phyloP scores from a whole-genome alignment of 2,888 invertebrate genomes.

The Drosophila aldrichi region DNA sequence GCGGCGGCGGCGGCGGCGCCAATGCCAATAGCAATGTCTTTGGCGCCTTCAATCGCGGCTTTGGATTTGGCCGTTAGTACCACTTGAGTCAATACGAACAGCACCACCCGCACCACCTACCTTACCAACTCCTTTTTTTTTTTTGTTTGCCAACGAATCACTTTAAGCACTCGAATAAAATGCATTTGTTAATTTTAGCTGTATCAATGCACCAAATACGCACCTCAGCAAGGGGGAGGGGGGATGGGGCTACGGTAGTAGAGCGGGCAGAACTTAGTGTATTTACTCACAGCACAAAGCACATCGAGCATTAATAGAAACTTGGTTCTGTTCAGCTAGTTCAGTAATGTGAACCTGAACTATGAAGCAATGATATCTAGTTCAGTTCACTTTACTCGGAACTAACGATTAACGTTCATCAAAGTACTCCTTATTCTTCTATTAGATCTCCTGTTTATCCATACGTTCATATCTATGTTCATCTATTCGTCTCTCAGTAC shows the following conservation, averaged over 20 bases:
- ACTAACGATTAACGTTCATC: too few relatives aligned
- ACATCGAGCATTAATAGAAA: too few relatives aligned
- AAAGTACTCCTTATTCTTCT: too few relatives aligned
- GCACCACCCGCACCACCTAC: slow-evolving; percentile 11
- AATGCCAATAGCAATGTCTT: slow-evolving; percentile 58
- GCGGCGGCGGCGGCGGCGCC: slow-evolving; percentile 47
- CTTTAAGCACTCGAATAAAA: slow-evolving; percentile 55
- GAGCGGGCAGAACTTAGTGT: fast-evolving
- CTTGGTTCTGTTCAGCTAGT: too few relatives aligned
- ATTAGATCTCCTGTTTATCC: too few relatives aligned
- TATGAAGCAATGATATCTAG: too few relatives aligned
- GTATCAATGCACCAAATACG: slow-evolving; percentile 18
- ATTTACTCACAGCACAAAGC: background rate
- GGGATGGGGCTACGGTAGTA: too few relatives aligned
- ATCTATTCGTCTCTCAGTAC: too few relatives aligned
- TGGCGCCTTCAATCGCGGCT: slow-evolving; percentile 46
- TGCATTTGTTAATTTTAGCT: slow-evolving; percentile 54
- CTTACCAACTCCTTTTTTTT: slow-evolving; percentile 2
- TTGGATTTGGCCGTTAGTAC: slow-evolving; percentile 63
- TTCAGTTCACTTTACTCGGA: too few relatives aligned
- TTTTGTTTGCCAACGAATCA: slow-evolving; percentile 46
- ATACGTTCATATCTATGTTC: too few relatives aligned
- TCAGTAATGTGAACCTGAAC: too few relatives aligned
- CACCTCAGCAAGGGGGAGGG: background rate
- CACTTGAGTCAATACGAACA: background rate